Base-by-base conservation (phyloP, 2,113 vertebrate genomes). In the Zingel zingel region DNA sequence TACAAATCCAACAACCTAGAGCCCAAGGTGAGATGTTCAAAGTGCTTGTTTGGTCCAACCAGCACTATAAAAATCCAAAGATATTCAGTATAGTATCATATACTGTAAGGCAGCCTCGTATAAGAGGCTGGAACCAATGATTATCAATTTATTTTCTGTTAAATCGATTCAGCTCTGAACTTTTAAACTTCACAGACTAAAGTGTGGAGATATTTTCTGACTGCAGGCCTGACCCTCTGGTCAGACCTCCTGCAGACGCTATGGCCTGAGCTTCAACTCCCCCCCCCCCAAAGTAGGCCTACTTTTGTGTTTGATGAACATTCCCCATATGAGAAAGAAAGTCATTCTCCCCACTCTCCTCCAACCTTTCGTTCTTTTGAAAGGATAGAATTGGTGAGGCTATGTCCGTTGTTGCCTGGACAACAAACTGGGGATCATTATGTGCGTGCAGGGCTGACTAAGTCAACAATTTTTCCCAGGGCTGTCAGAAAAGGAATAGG, bases 401-500 rank as follows among this genome's bases (percentile, higher is more conserved):
- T 82, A 79, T 25, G 85, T 89, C 94, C 76, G 62, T 77, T 70
- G 91, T 95, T 92, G 75, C 93, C 94, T 19, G 13, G 93, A 86
- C 92, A 94, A 92, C 91, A 72, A 85, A 84, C 64, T 21, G 48
- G 65, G 71, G 88, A 88, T 92, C 92, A 92, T 93, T 95, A 92
- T 94, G 92, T 88, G 92, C 33, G 30, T 81, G 77, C 19, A 61
- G 85, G 77, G 67, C 82, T 61, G 54, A 88, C 89, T 89, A 90
- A 92, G 89, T 90, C 93, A 81, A 94, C 86, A 68, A 90, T 91
- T 95, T 96, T 94, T 96, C 94, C 94, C 94, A 96, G 94, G 94
- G 85, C 84, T 83, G 87, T 86, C 87, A 92, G 84, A 90, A 89
- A 91, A 63, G 81, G 81, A 84, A 81, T 62, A 50, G 63, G 77